Evolutionary conservation across 2,113 vertebrate genomes (phyloP).

Genomic region (chimpanzee (Pan troglodytes)): NHGRI_mPanTro3-v2.1_pri NC_072416.2:15585001-15585500

Average conservation of each 20-base stretch:
- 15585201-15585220: not conserved
- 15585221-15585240: not conserved
- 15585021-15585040: not conserved
- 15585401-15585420: no score
- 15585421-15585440: no score
- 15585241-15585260: no score
- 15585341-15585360: not conserved
- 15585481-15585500: no score
- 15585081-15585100: not conserved
- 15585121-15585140: not conserved
- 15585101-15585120: not conserved
- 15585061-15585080: not conserved
- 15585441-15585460: no score
- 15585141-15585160: not conserved
- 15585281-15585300: not conserved
- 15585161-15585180: not conserved
- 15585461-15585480: no score
- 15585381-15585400: no score
- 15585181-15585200: not conserved
- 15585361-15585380: no score
- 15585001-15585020: not conserved
- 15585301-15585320: not conserved
- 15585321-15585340: not conserved
- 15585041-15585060: not conserved
- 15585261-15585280: not conserved